A percentile compares a stretch with the other conserved stretches of the same genome.
phyloP scores from a whole-genome alignment of 2,797 vertebrate species.

The Phoebastria nigripes region DNA sequence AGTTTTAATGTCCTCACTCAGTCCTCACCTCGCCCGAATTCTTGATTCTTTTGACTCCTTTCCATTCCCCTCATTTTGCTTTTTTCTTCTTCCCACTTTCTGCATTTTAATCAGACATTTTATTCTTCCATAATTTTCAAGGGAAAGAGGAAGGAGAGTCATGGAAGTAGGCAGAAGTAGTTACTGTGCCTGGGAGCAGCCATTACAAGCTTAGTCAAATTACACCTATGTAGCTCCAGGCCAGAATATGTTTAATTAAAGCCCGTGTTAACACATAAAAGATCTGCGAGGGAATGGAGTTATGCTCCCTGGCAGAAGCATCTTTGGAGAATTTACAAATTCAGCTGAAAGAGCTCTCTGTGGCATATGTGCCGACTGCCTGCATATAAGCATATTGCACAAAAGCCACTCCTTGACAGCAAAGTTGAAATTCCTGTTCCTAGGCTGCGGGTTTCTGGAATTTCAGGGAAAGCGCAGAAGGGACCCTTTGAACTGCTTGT shows the following conservation, averaged over 20 bases:
- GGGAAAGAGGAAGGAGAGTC: neutral
- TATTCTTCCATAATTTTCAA: neutral
- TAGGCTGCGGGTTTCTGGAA: neutral
- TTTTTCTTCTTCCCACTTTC: neutral
- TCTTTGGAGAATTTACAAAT: neutral
- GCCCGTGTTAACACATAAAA: neutral
- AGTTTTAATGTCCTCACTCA: neutral
- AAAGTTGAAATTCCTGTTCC: constrained; percentile 11
- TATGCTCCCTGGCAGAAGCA: neutral
- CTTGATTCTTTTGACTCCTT: neutral
- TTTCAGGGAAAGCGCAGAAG: neutral
- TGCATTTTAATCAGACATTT: neutral
- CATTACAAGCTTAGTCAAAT: neutral
- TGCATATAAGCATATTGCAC: neutral
- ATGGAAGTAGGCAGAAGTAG: neutral
- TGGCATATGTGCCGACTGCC: neutral
- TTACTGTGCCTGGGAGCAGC: neutral
- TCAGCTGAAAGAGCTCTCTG: neutral
- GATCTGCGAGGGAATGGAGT: neutral
- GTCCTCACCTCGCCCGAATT: neutral
- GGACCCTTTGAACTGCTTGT: neutral
- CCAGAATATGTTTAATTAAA: neutral
- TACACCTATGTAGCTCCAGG: neutral
- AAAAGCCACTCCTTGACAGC: neutral
- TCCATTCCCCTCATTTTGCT: neutral